A percentile compares a stretch with the other conserved stretches of the same genome.
Conservation (phyloP, 2,113 vertebrate genomes). For the Thryonomys swinderianus region DNA sequence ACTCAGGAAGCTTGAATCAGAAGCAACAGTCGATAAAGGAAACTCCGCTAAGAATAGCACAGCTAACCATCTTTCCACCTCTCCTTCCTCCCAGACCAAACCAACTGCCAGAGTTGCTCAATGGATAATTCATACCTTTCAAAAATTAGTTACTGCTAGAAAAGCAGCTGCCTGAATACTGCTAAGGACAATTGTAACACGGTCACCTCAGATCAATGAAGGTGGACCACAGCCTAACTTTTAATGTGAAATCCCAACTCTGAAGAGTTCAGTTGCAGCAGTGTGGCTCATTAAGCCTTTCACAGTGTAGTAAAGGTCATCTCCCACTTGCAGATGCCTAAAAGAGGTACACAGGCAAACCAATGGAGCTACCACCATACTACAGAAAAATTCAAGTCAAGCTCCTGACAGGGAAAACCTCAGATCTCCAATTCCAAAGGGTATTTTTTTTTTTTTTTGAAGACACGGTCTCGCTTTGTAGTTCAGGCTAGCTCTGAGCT, state of each 20-base stretch:
- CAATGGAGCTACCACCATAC: neutral
- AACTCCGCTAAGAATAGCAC: slow-evolving; percentile 73
- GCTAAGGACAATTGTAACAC: slow-evolving; percentile 9
- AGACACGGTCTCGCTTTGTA: no score
- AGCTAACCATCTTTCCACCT: slow-evolving; percentile 54
- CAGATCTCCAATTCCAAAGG: slow-evolving; percentile 23
- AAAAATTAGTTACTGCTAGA: slow-evolving; percentile 49
- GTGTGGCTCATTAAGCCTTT: slow-evolving; percentile 49
- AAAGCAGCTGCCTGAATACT: neutral
- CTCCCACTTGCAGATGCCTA: slow-evolving; percentile 34
- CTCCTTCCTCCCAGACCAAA: slow-evolving; percentile 70
- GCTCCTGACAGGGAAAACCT: neutral
- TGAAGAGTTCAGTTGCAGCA: neutral
- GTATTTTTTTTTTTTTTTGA: no score
- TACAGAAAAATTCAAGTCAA: slow-evolving; percentile 36
- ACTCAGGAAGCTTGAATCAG: slow-evolving; percentile 69
- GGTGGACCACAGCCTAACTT: neutral
- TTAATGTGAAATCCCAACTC: slow-evolving; percentile 19
- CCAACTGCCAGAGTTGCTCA: slow-evolving; percentile 56
- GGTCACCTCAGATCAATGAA: neutral
- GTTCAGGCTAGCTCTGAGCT: no score
- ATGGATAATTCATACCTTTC: slow-evolving; percentile 55
- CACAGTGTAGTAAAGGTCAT: slow-evolving; percentile 46
- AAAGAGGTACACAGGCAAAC: neutral
- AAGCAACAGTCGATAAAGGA: slow-evolving; percentile 64